A percentile compares a stretch with the other conserved stretches of the same genome.
Conservation (phyloP, 2,113 vertebrate genomes). For the Dasyprocta punctata region DNA sequence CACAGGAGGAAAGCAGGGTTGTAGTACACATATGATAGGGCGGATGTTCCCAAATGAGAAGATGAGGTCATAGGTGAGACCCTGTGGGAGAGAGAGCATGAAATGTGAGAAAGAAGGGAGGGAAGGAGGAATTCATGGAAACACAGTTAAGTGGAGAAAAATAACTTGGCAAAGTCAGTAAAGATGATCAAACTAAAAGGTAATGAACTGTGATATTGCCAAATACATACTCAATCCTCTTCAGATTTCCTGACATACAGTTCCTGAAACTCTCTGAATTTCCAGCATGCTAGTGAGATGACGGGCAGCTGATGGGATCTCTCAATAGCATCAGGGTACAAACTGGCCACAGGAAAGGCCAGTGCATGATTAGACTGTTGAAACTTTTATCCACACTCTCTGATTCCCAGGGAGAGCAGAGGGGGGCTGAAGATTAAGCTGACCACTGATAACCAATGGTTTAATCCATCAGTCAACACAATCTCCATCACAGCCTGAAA, state of each 20-base stretch:
- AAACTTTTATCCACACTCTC: neutral
- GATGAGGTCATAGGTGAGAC: neutral
- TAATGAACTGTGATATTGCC: neutral
- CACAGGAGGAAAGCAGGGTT: neutral
- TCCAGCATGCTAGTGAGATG: neutral
- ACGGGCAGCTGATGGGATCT: neutral
- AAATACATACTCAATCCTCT: neutral
- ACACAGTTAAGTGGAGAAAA: neutral
- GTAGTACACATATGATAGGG: neutral
- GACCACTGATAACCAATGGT: neutral
- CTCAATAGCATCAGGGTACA: neutral
- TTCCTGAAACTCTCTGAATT: neutral
- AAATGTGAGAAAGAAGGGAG: neutral
- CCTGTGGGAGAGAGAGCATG: neutral
- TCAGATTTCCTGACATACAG: neutral
- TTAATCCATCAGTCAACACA: neutral
- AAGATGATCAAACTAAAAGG: neutral
- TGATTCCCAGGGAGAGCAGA: neutral
- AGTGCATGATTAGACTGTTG: neutral
- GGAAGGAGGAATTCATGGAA: neutral
- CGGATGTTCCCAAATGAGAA: rapidly evolving
- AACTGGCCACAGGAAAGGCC: neutral
- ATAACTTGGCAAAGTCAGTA: neutral
- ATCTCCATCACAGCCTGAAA: neutral
- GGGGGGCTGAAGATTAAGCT: neutral